Evolutionary conservation across 2,888 invertebrate genomes (phyloP).

Genomic region (Cotesia congregata): DNA sequence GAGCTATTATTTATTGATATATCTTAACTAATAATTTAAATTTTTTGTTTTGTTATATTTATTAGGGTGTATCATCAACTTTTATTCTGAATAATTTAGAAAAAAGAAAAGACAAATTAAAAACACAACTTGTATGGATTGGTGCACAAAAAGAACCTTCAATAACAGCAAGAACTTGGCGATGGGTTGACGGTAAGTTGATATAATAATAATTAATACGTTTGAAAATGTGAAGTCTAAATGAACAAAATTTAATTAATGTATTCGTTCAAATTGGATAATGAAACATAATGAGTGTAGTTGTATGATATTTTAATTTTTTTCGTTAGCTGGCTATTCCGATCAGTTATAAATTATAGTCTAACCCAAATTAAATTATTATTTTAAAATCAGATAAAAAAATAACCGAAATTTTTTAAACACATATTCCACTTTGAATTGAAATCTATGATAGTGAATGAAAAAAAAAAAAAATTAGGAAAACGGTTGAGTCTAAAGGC

Average conservation of each 20-base stretch:
- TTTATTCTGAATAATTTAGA: constrained; percentile 86
- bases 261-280: too few species aligned
- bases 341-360: too few species aligned
- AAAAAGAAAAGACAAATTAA: constrained; percentile 82
- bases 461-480: too few species aligned
- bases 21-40: not conserved
- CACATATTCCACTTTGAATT: too few species aligned
- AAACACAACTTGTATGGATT: constrained; percentile 92
- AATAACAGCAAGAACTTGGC: constrained; percentile 86
- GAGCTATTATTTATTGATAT: not conserved
- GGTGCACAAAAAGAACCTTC: constrained; percentile 91
- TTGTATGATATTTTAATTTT: too few species aligned
- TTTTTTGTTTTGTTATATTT: constrained; percentile 16
- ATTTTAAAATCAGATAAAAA: too few species aligned
- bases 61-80: constrained; percentile 75
- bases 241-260: constrained; percentile 6
- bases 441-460: too few species aligned
- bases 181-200: constrained; percentile 86
- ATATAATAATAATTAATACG: not conserved
- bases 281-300: too few species aligned
- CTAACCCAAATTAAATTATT: too few species aligned
- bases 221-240: not conserved
- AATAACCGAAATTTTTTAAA: too few species aligned
- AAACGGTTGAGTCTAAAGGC: too few species aligned
- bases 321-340: too few species aligned